A percentile compares a stretch with the other conserved stretches of the same genome.
phyloP scores from a whole-genome alignment of 2,113 vertebrate species.

The Bubalus kerabau region DNA sequence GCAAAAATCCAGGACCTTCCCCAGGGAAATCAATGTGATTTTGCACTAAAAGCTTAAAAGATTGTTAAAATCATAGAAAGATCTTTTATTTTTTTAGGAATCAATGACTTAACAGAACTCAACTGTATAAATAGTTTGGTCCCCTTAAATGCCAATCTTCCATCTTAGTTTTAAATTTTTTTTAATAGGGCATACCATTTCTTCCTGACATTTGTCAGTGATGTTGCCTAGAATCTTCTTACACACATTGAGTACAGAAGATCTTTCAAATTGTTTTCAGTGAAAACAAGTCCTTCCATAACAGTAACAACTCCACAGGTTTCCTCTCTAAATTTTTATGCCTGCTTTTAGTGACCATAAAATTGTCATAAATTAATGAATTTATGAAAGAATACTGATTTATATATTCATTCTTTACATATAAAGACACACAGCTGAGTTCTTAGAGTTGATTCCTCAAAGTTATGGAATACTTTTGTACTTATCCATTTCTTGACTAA shows the following conservation, averaged over 20 bases:
- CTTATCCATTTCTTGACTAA: conserved; percentile 77
- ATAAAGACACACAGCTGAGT: conserved; percentile 82
- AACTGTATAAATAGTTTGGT: conserved; percentile 84
- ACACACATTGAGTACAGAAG: conserved; percentile 83
- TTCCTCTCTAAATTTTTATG: conserved; percentile 82
- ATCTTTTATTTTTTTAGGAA: conserved; percentile 88
- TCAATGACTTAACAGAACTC: conserved; percentile 87
- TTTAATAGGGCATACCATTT: conserved; percentile 75
- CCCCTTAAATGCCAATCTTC: conserved; percentile 81
- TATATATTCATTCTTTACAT: conserved; percentile 74
- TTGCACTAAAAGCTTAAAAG: conserved; percentile 85
- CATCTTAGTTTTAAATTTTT: conserved; percentile 77
- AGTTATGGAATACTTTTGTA: conserved; percentile 79
- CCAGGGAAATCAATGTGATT: conserved; percentile 92
- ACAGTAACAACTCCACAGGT: conserved; percentile 80
- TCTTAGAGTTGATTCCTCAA: conserved; percentile 89
- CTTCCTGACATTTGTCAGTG: conserved; percentile 78
- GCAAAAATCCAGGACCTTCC: conserved; percentile 95
- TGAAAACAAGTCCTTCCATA: conserved; percentile 85
- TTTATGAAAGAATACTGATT: conserved; percentile 79
- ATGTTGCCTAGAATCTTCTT: conserved; percentile 86
- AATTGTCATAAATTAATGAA: conserved; percentile 70
- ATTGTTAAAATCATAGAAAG: conserved; percentile 84
- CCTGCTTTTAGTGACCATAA: conserved; percentile 76
- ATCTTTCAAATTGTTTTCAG: conserved; percentile 86